Conservation (phyloP, 64 coral and sea anemone genomes). For the Montipora sp. region DNA sequence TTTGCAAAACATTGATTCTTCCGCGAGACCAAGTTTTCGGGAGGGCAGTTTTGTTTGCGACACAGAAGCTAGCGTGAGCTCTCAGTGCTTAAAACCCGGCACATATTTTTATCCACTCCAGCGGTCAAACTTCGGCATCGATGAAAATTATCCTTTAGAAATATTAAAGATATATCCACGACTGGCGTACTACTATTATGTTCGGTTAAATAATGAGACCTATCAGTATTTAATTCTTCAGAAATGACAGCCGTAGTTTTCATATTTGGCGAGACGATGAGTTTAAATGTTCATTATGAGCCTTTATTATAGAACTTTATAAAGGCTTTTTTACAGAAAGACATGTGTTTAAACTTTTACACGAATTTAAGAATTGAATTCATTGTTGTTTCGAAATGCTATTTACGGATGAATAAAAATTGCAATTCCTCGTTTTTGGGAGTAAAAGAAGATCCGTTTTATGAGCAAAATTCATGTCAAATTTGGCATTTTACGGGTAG, state of each 20-base stretch:
- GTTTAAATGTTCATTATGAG: not conserved
- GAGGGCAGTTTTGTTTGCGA: no score
- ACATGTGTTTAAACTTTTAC: not conserved
- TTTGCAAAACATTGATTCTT: no score
- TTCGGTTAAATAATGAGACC: no score
- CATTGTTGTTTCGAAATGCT: not conserved
- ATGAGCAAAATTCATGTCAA: not conserved
- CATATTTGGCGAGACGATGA: not conserved
- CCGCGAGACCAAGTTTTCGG: no score
- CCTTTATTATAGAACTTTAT: not conserved
- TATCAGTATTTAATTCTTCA: not conserved
- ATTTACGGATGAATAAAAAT: not conserved
- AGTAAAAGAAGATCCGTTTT: not conserved
- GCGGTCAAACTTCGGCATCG: not conserved
- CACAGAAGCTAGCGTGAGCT: no score
- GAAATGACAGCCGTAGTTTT: not conserved
- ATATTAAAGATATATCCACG: not conserved
- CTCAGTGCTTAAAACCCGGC: no score
- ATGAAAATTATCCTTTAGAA: not conserved
- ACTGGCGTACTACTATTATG: no score
- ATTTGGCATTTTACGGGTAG: not conserved
- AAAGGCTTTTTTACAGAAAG: not conserved
- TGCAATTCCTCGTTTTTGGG: not conserved
- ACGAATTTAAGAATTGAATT: conserved; percentile 14
- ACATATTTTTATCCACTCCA: no score